Conservation (phyloP, 2,113 vertebrate genomes). For the Cottus gobio region DNA sequence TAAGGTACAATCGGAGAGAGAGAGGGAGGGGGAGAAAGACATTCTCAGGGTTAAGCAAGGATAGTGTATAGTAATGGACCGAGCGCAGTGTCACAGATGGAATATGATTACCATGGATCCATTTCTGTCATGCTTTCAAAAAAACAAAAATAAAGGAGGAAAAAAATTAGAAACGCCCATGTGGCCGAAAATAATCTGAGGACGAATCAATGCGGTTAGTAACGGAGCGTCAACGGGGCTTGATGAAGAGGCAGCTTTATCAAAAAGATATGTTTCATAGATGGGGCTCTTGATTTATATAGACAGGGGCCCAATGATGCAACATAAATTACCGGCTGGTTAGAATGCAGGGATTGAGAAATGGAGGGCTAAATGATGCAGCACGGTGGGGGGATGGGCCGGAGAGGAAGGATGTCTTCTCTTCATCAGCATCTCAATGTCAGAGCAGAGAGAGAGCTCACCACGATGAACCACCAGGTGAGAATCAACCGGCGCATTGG, state of each 20-base stretch:
- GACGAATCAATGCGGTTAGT: conserved; percentile 75
- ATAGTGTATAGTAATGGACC: conserved; percentile 71
- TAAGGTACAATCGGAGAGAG: conserved; percentile 62
- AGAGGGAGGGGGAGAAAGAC: conserved; percentile 24
- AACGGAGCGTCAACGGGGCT: conserved; percentile 65
- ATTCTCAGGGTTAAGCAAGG: conserved; percentile 52
- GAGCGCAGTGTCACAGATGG: conserved; percentile 68
- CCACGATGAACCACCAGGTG: background rate
- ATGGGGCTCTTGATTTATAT: conserved; percentile 70
- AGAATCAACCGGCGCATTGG: background rate
- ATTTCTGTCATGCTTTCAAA: conserved; percentile 77
- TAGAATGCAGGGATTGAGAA: conserved; percentile 26
- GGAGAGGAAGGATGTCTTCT: conserved; percentile 16
- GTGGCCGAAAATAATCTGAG: conserved; percentile 74
- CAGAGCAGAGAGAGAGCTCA: conserved; percentile 10
- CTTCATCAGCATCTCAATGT: conserved; percentile 36
- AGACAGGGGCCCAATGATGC: conserved; percentile 64
- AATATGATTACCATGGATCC: conserved; percentile 84
- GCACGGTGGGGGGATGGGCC: conserved; percentile 16
- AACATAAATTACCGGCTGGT: conserved; percentile 67
- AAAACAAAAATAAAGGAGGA: conserved; percentile 27
- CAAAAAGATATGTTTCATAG: conserved; percentile 74
- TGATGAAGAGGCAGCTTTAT: conserved; percentile 74
- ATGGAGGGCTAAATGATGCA: conserved; percentile 49
- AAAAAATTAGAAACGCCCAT: conserved; percentile 49